A percentile compares a stretch with the other conserved stretches of the same genome.
These are phyloP conservation scores for Bombus pyrosoma DNA, from an alignment of 1,140 invertebrate genomes.

Conservation along the genomic window DNA sequence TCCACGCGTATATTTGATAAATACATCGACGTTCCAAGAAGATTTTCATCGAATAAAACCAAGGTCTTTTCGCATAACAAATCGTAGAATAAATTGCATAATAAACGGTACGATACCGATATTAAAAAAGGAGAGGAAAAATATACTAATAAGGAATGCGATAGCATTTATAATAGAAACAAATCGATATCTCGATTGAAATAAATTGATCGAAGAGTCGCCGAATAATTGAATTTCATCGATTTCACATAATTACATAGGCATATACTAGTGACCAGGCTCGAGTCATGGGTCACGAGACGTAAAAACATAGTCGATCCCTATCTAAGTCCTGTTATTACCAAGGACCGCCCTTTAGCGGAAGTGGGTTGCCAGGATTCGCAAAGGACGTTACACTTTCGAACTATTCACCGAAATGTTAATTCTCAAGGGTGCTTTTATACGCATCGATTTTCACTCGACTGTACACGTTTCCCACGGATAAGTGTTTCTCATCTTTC, in stretches of 20 bases:
- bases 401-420: conserved; percentile 52
- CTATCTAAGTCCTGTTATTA: conserved; percentile 3
- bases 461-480: not conserved
- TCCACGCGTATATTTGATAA: too few relatives aligned
- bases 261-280: not conserved
- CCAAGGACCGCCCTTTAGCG: conserved; percentile 25
- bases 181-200: conserved; percentile 5
- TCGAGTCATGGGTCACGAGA: not conserved
- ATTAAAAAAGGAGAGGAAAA: not conserved
- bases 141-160: not conserved
- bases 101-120: not conserved
- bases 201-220: conserved; percentile 13
- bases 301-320: not conserved
- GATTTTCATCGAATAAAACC: not conserved
- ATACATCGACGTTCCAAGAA: not conserved
- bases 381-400: conserved; percentile 48
- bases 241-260: conserved; percentile 43
- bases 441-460: conserved; percentile 18
- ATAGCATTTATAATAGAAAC: not conserved
- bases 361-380: not conserved
- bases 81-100: not conserved
- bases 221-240: conserved; percentile 62
- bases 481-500: not conserved
- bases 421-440: conserved; percentile 24
- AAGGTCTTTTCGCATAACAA: not conserved